These are phyloP conservation scores for Exephanes ischioxanthus DNA, from an alignment of 2,888 invertebrate species.

Conservation along the genomic window DNA sequence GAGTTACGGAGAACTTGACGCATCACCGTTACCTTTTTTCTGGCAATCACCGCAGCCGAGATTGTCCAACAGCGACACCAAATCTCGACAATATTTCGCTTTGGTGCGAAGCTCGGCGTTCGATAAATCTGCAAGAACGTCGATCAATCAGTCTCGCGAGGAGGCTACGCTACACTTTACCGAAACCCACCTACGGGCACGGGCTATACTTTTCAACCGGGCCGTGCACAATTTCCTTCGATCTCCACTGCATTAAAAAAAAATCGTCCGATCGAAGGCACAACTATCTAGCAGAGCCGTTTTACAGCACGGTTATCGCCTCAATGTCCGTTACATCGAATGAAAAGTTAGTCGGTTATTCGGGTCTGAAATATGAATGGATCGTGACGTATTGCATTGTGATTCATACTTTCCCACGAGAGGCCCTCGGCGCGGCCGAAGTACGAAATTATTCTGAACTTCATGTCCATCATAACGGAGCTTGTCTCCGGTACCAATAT, in stretches of 20 bases:
- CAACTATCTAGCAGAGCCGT: conserved; percentile 34
- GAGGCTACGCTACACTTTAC: background rate
- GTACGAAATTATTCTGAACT: conserved; percentile 88
- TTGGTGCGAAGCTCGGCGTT: conserved; percentile 87
- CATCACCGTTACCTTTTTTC: conserved; percentile 76
- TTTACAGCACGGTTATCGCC: conserved; percentile 26
- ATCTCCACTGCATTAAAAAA: background rate
- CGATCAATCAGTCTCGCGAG: background rate
- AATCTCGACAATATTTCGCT: conserved; percentile 88
- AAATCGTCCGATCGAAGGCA: conserved; percentile 13
- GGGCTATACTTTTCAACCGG: conserved; percentile 17
- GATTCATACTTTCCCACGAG: conserved; percentile 87
- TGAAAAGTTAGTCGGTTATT: conserved; percentile 22
- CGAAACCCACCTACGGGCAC: conserved; percentile 41
- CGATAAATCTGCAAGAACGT: conserved; percentile 86
- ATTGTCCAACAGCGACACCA: conserved; percentile 86
- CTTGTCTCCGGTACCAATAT: conserved; percentile 87
- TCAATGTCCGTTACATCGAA: conserved; percentile 17
- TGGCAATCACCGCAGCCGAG: conserved; percentile 86
- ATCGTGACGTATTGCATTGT: background rate
- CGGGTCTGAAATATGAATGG: background rate
- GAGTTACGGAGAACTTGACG: background rate
- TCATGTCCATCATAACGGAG: conserved; percentile 88
- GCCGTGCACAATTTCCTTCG: conserved; percentile 25
- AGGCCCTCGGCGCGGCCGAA: conserved; percentile 87